Base-by-base conservation (phyloP, 2,113 vertebrate species). In the Agelaius phoeniceus region DNA sequence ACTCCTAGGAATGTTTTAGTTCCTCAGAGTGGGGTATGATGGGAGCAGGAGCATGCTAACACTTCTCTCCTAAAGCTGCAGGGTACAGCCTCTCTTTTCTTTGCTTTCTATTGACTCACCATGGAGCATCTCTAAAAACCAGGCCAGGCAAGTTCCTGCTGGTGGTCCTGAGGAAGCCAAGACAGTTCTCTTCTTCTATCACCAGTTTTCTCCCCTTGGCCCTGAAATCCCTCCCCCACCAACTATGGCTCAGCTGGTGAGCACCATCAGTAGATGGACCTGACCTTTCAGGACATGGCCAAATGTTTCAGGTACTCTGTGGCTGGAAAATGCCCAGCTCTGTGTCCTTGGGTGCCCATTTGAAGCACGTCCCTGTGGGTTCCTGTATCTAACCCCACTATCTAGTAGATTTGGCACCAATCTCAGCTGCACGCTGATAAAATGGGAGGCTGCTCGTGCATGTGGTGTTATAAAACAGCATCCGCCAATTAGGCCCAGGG, bases 401-500 rank as follows among this genome's bases (percentile, higher is more conserved):
- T 26, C 49, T 51, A 0, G 33, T 39, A 46, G 22, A 9, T 76
- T 69, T 90, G 51, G 81, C 55, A 43, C 55, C 0, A 0, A 27
- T 35, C 52, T 93, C 31, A 19, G 58, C 74, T 66, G 49, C 41
- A 43, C n/a, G 6, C 52, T 52, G 77, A 15, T 72, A 28, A 75
- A 65, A 73, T 23, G 31, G 9, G 66, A 72, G 62, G 66, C 91
- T 61, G 89, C 87, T 94, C 2, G 0, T 3, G 6, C 5, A 1
- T 8, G 2, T 5, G 9, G 48, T 65, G 58, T 55, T 74, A 61
- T 51, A 68, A 87, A 82, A 22, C 87, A 93, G 33, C 89, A 66
- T 72, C 51, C 87, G 55, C 68, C 92, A 73, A 66, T 94, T 63
- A 96, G 88, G 71, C 85, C 68, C 30, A 22, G 78, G 58, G 86